Percentiles rank a stretch among this genome's conserved stretches.
Conservation (phyloP, 2,797 vertebrate genomes). For the Pangasius krempfi region DNA sequence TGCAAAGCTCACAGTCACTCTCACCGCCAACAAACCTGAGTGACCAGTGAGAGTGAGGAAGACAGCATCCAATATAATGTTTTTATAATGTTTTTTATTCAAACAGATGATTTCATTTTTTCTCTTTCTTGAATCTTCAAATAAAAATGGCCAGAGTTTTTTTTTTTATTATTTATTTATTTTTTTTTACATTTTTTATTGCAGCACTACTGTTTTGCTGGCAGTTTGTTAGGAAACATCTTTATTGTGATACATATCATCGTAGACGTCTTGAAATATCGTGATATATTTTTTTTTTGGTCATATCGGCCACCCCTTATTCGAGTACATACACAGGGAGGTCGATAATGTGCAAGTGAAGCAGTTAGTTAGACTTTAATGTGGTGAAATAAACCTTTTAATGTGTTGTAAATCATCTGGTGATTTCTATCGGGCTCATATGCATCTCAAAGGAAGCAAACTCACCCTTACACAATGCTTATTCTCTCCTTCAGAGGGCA, state of each 20-base stretch:
- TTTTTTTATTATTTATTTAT: no score
- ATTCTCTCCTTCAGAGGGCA: conserved; percentile 74
- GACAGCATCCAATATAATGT: no score
- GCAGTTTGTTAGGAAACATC: background rate
- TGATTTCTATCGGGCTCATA: background rate
- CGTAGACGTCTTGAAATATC: background rate
- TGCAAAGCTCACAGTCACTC: no score
- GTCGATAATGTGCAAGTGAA: no score
- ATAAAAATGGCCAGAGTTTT: no score
- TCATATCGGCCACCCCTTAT: background rate
- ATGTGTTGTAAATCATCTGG: background rate
- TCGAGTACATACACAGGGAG: background rate
- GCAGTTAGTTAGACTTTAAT: background rate
- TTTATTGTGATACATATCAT: background rate
- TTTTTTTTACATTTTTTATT: no score
- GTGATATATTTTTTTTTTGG: background rate
- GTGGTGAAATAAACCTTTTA: background rate
- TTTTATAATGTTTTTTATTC: no score
- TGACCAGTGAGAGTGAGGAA: no score
- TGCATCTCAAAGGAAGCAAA: background rate
- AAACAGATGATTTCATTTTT: no score
- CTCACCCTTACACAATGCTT: background rate
- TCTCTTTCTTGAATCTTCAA: no score
- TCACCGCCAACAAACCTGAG: no score
- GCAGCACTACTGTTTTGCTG: background rate